These are phyloP conservation scores for Monopis laevigella DNA, from an alignment of 2,888 invertebrate species.

Conservation along the genomic window DNA sequence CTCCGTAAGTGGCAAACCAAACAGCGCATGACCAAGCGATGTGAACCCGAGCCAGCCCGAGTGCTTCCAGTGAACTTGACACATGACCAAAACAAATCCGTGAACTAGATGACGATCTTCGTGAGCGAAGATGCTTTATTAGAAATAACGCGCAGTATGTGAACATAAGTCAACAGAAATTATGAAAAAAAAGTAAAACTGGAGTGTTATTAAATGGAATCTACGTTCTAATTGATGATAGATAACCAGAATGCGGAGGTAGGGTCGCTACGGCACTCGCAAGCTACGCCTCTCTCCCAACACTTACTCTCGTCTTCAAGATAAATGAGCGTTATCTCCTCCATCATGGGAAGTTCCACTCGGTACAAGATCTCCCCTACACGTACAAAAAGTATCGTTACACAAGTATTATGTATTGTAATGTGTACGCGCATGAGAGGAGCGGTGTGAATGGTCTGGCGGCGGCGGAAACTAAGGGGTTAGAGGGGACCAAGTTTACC, in stretches of 20 bases:
- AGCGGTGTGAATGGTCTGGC: too few relatives aligned
- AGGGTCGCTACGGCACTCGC: conserved; percentile 71
- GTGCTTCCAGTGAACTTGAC: conserved; percentile 61
- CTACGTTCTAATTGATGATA: conserved; percentile 68
- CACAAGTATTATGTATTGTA: conserved; percentile 25
- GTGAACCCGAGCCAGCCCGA: too few relatives aligned
- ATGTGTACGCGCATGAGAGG: too few relatives aligned
- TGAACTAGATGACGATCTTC: conserved; percentile 41
- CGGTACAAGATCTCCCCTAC: conserved; percentile 91
- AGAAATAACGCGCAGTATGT: conserved; percentile 47
- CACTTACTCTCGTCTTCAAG: conserved; percentile 87
- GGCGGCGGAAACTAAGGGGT: too few relatives aligned
- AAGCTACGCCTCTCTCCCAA: conserved; percentile 72
- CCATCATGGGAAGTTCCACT: conserved; percentile 93
- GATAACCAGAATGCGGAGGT: conserved; percentile 70
- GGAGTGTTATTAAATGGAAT: conserved; percentile 67
- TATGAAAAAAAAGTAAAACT: conserved; percentile 53
- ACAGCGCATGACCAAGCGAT: too few relatives aligned
- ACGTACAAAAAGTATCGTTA: conserved; percentile 68
- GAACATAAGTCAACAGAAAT: conserved; percentile 49
- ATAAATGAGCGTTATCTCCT: conserved; percentile 93
- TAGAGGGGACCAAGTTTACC: neutral
- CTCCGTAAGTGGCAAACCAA: too few relatives aligned
- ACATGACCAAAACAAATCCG: conserved; percentile 32
- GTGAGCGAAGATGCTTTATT: conserved; percentile 59